These are phyloP conservation scores for Cacoxenus indagator DNA, from an alignment of 2,888 invertebrate genomes.

Conservation along the genomic window DNA sequence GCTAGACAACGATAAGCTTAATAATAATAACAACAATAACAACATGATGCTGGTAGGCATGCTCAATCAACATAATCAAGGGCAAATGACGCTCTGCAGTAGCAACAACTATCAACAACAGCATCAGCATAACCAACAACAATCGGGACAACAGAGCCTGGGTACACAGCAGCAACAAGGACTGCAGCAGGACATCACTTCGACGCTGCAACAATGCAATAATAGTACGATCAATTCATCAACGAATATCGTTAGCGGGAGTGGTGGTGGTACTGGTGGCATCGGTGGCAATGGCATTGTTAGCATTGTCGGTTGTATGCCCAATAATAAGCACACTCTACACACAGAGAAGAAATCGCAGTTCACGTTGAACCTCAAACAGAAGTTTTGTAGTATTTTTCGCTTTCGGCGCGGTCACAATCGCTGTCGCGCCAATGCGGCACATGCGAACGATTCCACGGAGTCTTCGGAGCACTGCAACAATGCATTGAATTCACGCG, in stretches of 20 bases:
- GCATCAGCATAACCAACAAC: slow-evolving; percentile 26
- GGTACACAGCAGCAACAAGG: background rate
- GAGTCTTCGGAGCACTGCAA: slow-evolving; percentile 9
- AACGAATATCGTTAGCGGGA: background rate
- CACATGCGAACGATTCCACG: slow-evolving; percentile 23
- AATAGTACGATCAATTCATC: background rate
- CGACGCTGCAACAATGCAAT: background rate
- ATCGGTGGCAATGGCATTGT: slow-evolving; percentile 16
- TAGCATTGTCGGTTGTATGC: background rate
- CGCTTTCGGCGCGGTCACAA: slow-evolving; percentile 75
- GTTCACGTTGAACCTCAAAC: slow-evolving; percentile 83
- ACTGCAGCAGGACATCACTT: background rate
- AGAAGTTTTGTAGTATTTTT: slow-evolving; percentile 88
- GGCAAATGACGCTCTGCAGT: background rate
- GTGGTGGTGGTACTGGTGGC: slow-evolving; percentile 25
- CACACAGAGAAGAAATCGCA: slow-evolving; percentile 77
- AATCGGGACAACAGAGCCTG: background rate
- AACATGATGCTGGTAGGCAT: slow-evolving; percentile 6
- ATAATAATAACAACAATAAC: slow-evolving; percentile 47
- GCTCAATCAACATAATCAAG: slow-evolving; percentile 6
- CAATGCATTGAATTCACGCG: slow-evolving; percentile 37
- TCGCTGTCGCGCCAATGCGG: slow-evolving; percentile 58
- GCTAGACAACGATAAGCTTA: slow-evolving; percentile 47
- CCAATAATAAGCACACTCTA: slow-evolving; percentile 57
- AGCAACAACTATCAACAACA: slow-evolving; percentile 1